Evolutionary conservation across 1,140 invertebrate species (phyloP).

Genomic region (fruit fly (Drosophila melanogaster)): Release_6_plus_ISO1_MT NT_033779.5:9830001-9830500

Average conservation of each 20-base stretch:
- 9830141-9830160: slow-evolving; percentile 55
- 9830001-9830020: slow-evolving; percentile 80
- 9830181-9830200: slow-evolving; percentile 66
- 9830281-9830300: slow-evolving; percentile 81
- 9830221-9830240: slow-evolving; percentile 10
- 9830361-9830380: slow-evolving; percentile 11
- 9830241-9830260: not conserved
- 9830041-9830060: slow-evolving; percentile 28
- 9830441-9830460: not conserved
- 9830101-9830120: slow-evolving; percentile 82
- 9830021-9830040: slow-evolving; percentile 43
- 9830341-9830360: slow-evolving; percentile 56
- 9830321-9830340: slow-evolving; percentile 70
- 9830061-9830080: slow-evolving; percentile 47
- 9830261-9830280: slow-evolving; percentile 25
- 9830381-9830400: not conserved
- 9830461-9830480: not conserved
- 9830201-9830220: slow-evolving; percentile 38
- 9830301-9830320: slow-evolving; percentile 79
- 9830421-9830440: not conserved
- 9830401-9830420: slow-evolving; percentile 24
- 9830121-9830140: slow-evolving; percentile 81
- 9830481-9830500: too few relatives aligned
- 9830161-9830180: slow-evolving; percentile 7
- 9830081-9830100: slow-evolving; percentile 77